These are phyloP conservation scores for Ceratothoa steindachneri DNA, from an alignment of 2,888 invertebrate species.

Conservation along the genomic window DNA sequence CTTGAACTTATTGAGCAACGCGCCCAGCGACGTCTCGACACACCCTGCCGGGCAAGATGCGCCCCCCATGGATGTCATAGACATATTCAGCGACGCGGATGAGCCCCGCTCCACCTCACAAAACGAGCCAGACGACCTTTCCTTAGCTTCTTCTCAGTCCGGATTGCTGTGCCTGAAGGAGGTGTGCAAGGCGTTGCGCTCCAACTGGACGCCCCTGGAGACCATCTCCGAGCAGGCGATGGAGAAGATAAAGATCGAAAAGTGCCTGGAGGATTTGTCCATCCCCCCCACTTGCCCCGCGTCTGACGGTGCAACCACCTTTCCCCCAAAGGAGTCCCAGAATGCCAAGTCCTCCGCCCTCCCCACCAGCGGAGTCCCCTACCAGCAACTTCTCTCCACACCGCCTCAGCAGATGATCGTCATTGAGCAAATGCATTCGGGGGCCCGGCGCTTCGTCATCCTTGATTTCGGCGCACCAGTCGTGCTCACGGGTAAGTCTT, in stretches of 20 bases:
- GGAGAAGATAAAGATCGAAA: not conserved
- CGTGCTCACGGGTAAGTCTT: constrained; percentile 67
- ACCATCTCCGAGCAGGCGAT: not conserved
- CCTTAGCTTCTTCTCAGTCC: not conserved
- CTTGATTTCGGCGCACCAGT: constrained; percentile 85
- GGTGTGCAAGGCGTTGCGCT: not conserved
- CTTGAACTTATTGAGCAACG: not conserved
- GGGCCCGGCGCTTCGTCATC: constrained; percentile 84
- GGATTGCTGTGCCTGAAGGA: not conserved
- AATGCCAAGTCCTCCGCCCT: constrained; percentile 16
- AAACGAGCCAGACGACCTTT: not conserved
- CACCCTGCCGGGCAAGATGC: not conserved
- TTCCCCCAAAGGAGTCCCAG: not conserved
- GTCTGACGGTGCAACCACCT: not conserved
- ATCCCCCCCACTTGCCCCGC: not conserved
- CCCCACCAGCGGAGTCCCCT: constrained; percentile 24
- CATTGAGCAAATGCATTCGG: constrained; percentile 89
- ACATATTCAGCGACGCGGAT: not conserved
- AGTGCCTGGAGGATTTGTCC: not conserved
- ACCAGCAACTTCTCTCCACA: constrained; percentile 52
- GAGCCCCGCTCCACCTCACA: not conserved
- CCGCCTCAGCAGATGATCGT: constrained; percentile 77
- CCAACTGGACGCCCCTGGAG: not conserved
- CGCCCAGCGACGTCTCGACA: not conserved
- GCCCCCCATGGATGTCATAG: not conserved